A percentile compares a stretch with the other conserved stretches of the same genome.
Conservation (phyloP, 2,113 vertebrate species). For the Pygoscelis antarcticus region DNA sequence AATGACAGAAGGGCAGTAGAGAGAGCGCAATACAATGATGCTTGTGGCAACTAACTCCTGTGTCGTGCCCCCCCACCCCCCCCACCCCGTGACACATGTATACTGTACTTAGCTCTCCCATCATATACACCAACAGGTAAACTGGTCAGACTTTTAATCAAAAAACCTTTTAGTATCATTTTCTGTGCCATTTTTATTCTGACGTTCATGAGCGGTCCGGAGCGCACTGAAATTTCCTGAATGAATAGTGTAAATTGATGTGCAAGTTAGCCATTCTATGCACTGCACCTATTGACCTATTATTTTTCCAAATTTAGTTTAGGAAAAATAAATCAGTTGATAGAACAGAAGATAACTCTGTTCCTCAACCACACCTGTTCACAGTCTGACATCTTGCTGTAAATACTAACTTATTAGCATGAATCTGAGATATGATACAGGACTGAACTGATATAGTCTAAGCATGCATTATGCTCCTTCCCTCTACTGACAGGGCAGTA, state of each 20-base stretch:
- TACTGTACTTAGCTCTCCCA: neutral
- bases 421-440: neutral
- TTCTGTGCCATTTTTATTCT: neutral
- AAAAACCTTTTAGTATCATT: neutral
- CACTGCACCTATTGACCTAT: neutral
- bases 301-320: neutral
- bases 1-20: neutral
- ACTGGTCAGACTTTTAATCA: neutral
- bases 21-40: neutral
- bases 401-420: neutral
- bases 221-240: neutral
- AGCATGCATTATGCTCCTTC: neutral
- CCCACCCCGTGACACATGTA: neutral
- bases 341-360: neutral
- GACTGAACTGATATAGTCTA: neutral
- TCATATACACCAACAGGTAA: neutral
- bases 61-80: too few relatives aligned
- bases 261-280: neutral
- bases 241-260: neutral
- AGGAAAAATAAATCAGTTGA: neutral
- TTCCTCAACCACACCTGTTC: neutral
- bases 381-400: neutral
- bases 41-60: neutral
- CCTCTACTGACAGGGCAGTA: neutral
- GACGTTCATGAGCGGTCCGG: accelerated